These are phyloP conservation scores for Acanthacorydalis orientalis DNA, from an alignment of 2,888 invertebrate genomes.

Conservation along the genomic window DNA sequence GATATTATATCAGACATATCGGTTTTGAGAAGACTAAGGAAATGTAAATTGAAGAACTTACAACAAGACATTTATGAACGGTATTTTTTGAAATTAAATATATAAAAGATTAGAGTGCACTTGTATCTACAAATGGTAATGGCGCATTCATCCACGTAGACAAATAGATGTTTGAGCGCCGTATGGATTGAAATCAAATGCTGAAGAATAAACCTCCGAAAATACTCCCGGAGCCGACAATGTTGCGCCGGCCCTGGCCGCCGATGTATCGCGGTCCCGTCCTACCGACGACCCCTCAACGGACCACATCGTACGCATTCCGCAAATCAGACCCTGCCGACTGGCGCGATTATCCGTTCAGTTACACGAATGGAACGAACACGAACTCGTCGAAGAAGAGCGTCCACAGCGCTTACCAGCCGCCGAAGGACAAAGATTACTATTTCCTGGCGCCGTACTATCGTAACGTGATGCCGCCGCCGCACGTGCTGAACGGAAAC, in stretches of 20 bases:
- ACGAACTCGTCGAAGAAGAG: conserved; percentile 32
- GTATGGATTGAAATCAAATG: too few relatives aligned
- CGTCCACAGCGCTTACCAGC: conserved; percentile 21
- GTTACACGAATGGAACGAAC: conserved; percentile 12
- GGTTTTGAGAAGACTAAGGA: too few relatives aligned
- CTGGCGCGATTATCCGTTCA: conserved; percentile 6
- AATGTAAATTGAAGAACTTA: too few relatives aligned
- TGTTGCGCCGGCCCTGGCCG: conserved; percentile 42
- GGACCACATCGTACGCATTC: conserved; percentile 24
- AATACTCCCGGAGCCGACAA: conserved; percentile 19
- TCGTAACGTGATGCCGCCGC: conserved; percentile 44
- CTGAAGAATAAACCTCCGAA: too few relatives aligned
- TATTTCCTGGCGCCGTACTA: conserved; percentile 56
- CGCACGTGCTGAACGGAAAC: conserved; percentile 22
- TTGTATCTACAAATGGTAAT: too few relatives aligned
- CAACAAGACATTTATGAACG: too few relatives aligned
- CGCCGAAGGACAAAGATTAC: conserved; percentile 29
- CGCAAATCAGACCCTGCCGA: conserved; percentile 29
- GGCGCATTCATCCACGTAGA: too few relatives aligned
- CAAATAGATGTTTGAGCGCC: too few relatives aligned
- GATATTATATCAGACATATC: too few relatives aligned
- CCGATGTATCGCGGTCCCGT: conserved; percentile 35
- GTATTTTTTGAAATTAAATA: too few relatives aligned
- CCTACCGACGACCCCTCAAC: conserved; percentile 11
- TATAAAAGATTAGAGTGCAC: too few relatives aligned